These are phyloP conservation scores for Eudorcas thomsonii DNA, from an alignment of 2,113 vertebrate species.

Conservation along the genomic window DNA sequence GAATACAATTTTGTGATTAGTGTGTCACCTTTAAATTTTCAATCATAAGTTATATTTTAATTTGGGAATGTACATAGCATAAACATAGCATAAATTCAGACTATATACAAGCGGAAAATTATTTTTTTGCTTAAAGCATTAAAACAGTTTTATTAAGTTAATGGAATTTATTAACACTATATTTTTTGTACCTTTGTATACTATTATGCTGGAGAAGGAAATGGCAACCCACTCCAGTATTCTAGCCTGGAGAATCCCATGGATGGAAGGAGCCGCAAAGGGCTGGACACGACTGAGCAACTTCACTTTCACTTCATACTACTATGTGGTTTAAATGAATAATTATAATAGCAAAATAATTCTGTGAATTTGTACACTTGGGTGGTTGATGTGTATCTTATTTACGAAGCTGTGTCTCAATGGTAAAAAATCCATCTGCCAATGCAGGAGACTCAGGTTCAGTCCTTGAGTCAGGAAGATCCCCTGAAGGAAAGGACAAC, in stretches of 20 bases:
- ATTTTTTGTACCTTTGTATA: background rate
- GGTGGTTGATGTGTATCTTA: background rate
- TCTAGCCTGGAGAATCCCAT: too few relatives aligned
- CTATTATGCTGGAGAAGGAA: background rate
- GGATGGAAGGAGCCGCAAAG: too few relatives aligned
- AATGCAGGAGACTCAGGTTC: background rate
- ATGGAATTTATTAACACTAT: background rate
- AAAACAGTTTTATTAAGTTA: background rate
- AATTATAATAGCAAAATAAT: background rate
- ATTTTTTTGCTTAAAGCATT: background rate
- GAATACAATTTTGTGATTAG: background rate
- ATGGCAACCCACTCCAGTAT: too few relatives aligned
- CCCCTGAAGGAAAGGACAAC: background rate
- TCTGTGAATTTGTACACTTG: background rate
- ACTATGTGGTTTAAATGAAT: background rate
- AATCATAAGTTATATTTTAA: slow-evolving; percentile 33
- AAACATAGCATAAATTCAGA: background rate
- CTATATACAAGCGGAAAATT: background rate
- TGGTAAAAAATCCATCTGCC: background rate
- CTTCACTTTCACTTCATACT: background rate
- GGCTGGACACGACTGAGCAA: too few relatives aligned
- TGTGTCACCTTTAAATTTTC: slow-evolving; percentile 16
- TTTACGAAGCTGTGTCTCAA: background rate
- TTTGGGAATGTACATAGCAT: background rate
- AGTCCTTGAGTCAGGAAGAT: background rate